Percentiles rank a stretch among this genome's conserved stretches.
These are phyloP conservation scores for Tyrannus savana DNA, from an alignment of 2,113 vertebrate species.

Conservation along the genomic window DNA sequence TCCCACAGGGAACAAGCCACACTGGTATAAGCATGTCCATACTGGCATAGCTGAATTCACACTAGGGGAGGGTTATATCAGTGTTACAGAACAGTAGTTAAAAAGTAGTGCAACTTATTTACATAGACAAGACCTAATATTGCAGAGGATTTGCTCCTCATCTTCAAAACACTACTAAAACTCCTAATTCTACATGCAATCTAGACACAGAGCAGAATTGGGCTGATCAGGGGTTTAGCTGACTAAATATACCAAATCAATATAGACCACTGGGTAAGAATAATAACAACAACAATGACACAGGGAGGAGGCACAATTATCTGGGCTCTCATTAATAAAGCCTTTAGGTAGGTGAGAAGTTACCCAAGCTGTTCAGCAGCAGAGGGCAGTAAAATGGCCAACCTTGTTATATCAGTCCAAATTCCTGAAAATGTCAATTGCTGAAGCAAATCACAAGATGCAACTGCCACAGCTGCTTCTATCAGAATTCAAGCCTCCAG, in stretches of 20 bases:
- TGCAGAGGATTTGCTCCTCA: not conserved
- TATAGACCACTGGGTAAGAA: not conserved
- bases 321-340: not conserved
- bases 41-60: not conserved
- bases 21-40: constrained; percentile 9
- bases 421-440: not conserved
- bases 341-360: not conserved
- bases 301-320: not conserved
- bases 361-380: not conserved
- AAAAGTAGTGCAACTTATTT: not conserved
- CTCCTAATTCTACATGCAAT: not conserved
- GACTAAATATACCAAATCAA: not conserved
- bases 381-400: constrained; percentile 9
- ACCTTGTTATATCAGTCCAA: not conserved
- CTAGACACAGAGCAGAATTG: not conserved
- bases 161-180: not conserved
- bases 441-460: not conserved
- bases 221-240: not conserved
- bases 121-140: not conserved
- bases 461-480: not conserved
- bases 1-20: not conserved
- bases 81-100: not conserved
- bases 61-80: not conserved
- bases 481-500: constrained; percentile 1
- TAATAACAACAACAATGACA: not conserved